Conservation (phyloP, 2,113 vertebrate genomes). For the Rallus limicola region DNA sequence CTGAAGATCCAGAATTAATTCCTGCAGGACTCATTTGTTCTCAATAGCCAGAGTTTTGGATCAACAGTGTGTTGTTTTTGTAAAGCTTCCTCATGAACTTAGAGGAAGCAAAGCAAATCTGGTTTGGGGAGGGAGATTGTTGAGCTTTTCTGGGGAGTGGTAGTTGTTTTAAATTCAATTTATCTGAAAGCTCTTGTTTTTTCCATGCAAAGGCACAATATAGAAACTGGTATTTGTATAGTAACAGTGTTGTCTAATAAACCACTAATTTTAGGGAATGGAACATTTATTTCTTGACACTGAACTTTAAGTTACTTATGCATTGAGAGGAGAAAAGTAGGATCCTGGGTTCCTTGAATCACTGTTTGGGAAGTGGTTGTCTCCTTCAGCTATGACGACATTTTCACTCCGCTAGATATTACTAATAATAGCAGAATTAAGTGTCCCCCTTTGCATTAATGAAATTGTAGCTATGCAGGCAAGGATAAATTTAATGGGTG, state of each 20-base stretch:
- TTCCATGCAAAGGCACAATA: background rate
- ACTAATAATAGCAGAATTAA: background rate
- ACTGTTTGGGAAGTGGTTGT: background rate
- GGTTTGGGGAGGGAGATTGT: background rate
- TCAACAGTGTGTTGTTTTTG: background rate
- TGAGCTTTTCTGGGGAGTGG: background rate
- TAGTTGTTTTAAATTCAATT: background rate
- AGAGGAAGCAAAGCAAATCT: background rate
- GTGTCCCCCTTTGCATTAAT: background rate
- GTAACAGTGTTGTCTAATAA: background rate
- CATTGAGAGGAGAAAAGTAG: background rate
- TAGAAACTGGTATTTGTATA: background rate
- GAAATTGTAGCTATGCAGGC: background rate
- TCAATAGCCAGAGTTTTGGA: background rate
- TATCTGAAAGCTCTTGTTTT: background rate
- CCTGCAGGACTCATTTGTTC: conserved; percentile 11
- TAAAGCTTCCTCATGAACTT: background rate
- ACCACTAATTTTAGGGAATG: background rate
- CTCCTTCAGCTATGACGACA: background rate
- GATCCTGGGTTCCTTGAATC: background rate
- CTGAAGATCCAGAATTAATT: conserved; percentile 13
- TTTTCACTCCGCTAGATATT: background rate
- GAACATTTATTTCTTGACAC: background rate
- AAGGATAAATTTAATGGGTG: background rate
- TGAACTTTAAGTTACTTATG: background rate